Evolutionary conservation across 1,140 invertebrate genomes (phyloP), one percentile per base, ranked within the genome.

Genomic region (Drosophila mayri): DNA sequence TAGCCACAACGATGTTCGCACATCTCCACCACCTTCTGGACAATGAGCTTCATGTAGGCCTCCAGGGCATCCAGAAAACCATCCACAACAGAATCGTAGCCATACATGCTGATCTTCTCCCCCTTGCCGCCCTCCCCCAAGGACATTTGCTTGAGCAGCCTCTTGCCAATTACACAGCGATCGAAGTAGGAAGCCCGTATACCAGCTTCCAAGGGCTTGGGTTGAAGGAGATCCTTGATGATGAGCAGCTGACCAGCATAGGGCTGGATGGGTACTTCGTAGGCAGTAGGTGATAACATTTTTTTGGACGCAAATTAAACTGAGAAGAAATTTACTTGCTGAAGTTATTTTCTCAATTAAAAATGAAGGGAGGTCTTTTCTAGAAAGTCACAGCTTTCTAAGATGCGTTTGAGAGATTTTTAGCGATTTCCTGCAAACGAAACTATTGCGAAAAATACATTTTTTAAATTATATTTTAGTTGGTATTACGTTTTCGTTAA

Each of bases 1-100:
- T 80, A 77, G 37, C 71, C 61, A 0, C 57, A 50, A 0, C 83
- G 83, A 16, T 88, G 67, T 5, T 84, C 72, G 40, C 80, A 80
- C 2, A 64, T 4, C 4, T 77, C 72, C 3, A 87, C 49, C 0
- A 60, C 37, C 1, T 37, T 47, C 2, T 25, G 22, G 0, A 77
- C 9, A 6, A 70, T n/a, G 4, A 44, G 4, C 20, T 77, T 70
- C 64, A 88, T 73, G 18, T 77, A 87, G 28, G 80, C 74, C 11
- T 83, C 76, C 60, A 88, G 7, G 4, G 76, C 83, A 6, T 61
- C 20, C 18, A 87, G 38, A 16, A 88, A 28, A 0, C 40, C 64
- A 7, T 88, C 64, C 11, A 87, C 38, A 0, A 84, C 28, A 0
- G 41, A 25, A 0, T 74, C 61, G 1, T 52, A 43, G 0, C 43